phyloP scores from a whole-genome alignment of 2,888 invertebrate species.

The Gari tellinella region DNA sequence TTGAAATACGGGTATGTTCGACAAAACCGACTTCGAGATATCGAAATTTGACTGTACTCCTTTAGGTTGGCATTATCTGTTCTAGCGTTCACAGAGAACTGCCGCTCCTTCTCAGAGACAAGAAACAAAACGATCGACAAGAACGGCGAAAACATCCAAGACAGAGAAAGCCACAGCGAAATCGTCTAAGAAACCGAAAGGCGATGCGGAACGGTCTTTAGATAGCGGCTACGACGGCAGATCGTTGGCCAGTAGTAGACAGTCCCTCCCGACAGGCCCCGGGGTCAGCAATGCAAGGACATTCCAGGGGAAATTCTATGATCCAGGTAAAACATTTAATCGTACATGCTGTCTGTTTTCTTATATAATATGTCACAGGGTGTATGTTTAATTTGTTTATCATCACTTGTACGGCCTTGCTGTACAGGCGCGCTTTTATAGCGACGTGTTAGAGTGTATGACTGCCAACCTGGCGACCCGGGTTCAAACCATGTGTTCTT shows the following conservation, averaged over 20 bases:
- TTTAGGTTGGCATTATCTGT: too few species aligned
- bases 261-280: slow-evolving; percentile 50
- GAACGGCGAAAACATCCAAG: slow-evolving; percentile 20
- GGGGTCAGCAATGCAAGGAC: slow-evolving; percentile 39
- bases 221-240: slow-evolving; percentile 40
- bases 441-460: too few species aligned
- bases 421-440: too few species aligned
- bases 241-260: slow-evolving; percentile 36
- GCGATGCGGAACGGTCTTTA: slow-evolving; percentile 19
- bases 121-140: slow-evolving; percentile 21
- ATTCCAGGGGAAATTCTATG: slow-evolving; percentile 54
- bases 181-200: slow-evolving; percentile 11
- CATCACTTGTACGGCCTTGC: too few species aligned
- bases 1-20: too few species aligned
- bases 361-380: neutral
- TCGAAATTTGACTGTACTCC: too few species aligned
- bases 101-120: slow-evolving; percentile 32
- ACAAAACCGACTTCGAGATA: too few species aligned
- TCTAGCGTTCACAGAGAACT: slow-evolving; percentile 49
- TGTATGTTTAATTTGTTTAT: neutral
- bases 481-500: too few species aligned
- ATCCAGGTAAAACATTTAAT: slow-evolving; percentile 34
- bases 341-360: too few species aligned
- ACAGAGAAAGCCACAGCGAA: slow-evolving; percentile 20
- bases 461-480: too few species aligned